Percentiles rank a stretch among this genome's conserved stretches.
Conservation (phyloP, 1,140 invertebrate species). For the Eurosta solidaginis region DNA sequence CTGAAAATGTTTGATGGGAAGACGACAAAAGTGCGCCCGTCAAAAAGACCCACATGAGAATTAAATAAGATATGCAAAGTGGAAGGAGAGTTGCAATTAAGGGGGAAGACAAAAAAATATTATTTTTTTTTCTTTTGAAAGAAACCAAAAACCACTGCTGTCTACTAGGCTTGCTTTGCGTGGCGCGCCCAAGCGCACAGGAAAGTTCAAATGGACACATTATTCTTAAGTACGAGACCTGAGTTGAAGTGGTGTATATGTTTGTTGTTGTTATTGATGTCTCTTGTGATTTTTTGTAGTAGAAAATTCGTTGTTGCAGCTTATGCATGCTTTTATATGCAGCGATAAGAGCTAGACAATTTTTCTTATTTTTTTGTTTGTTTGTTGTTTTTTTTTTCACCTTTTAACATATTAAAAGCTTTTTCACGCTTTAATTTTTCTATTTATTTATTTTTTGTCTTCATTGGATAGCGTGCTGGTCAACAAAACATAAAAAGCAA, state of each 20-base stretch:
- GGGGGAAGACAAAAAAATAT: not conserved
- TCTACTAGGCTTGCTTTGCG: not conserved
- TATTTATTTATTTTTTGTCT: not conserved
- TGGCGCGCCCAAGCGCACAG: constrained; percentile 10
- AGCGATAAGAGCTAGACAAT: not conserved
- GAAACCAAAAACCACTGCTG: not conserved
- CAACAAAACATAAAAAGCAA: not conserved
- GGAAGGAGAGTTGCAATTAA: not conserved
- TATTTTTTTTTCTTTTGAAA: too few relatives aligned
- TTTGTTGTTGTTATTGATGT: too few relatives aligned
- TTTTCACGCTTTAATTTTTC: constrained; percentile 1
- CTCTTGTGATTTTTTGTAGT: too few relatives aligned
- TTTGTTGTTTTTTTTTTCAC: not conserved
- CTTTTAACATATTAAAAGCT: constrained; percentile 23
- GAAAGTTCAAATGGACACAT: constrained; percentile 4
- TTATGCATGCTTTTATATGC: not conserved
- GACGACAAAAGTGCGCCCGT: constrained; percentile 2
- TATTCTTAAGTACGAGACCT: not conserved
- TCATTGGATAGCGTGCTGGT: not conserved
- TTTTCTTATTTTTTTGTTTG: not conserved
- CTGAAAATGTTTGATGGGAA: not conserved
- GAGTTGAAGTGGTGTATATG: too few relatives aligned
- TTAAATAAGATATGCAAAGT: not conserved
- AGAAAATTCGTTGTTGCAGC: not conserved
- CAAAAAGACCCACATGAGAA: constrained; percentile 1